These are phyloP conservation scores for Cerastis leucographa DNA, from an alignment of 2,888 invertebrate genomes.

Conservation along the genomic window DNA sequence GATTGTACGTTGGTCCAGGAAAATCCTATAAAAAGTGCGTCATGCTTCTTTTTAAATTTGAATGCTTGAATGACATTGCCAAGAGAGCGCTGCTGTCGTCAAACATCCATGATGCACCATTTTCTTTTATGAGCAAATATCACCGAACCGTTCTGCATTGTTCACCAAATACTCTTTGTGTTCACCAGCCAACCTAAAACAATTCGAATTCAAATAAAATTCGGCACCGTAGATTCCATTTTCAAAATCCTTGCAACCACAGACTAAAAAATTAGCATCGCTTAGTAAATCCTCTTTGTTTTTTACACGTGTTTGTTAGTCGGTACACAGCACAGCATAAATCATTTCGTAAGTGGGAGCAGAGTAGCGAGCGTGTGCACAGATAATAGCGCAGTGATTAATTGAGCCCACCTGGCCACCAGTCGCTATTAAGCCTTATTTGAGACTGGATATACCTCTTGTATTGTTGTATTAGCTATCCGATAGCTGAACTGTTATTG, in stretches of 20 bases:
- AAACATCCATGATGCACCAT: neutral
- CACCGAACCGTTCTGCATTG: no score
- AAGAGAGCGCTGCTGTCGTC: neutral
- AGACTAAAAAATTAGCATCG: conserved; percentile 5
- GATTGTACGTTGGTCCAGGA: neutral
- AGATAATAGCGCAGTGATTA: conserved; percentile 67
- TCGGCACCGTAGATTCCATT: conserved; percentile 3
- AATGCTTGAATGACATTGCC: neutral
- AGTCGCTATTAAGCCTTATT: conserved; percentile 57
- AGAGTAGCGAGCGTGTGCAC: conserved; percentile 40
- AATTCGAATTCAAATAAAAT: neutral
- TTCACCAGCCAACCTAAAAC: neutral
- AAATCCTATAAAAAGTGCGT: neutral
- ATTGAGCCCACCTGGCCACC: conserved; percentile 70
- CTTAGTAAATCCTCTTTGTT: conserved; percentile 38
- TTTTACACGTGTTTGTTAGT: conserved; percentile 23
- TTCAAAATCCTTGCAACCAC: conserved; percentile 27
- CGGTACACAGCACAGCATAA: conserved; percentile 51
- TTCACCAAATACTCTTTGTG: neutral
- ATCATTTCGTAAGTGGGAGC: conserved; percentile 64
- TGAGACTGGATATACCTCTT: conserved; percentile 37
- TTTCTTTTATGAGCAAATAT: neutral
- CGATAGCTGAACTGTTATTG: conserved; percentile 47
- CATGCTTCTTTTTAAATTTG: neutral
- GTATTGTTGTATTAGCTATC: conserved; percentile 24